phyloP scores from a whole-genome alignment of 2,797 vertebrate species.

The Cossypha heuglini region DNA sequence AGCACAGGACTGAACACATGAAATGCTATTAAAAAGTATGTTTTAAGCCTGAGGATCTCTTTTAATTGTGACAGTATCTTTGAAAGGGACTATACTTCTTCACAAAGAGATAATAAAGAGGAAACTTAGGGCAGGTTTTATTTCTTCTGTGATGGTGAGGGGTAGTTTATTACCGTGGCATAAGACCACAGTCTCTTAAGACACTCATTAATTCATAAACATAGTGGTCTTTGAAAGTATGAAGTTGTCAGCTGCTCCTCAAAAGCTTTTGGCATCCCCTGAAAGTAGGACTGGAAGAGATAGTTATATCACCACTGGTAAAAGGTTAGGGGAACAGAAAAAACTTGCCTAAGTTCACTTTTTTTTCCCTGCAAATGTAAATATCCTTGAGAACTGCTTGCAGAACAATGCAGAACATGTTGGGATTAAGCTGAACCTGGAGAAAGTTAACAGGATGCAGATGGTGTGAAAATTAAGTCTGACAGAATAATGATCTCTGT shows the following conservation, averaged over 20 bases:
- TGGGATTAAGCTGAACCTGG: neutral
- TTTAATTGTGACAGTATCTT: neutral
- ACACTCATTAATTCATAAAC: neutral
- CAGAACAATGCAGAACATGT: neutral
- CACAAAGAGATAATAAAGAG: neutral
- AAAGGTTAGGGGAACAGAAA: neutral
- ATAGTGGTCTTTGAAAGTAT: neutral
- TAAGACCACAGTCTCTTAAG: neutral
- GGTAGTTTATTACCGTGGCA: neutral
- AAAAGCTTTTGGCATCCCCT: neutral
- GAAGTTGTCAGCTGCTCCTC: neutral
- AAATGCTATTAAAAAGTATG: neutral
- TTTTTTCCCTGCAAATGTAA: neutral
- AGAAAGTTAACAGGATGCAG: conserved; percentile 60
- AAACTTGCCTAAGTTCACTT: neutral
- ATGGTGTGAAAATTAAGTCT: conserved; percentile 37
- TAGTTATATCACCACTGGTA: neutral
- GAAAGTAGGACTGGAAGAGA: neutral
- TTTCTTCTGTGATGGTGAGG: neutral
- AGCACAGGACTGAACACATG: neutral
- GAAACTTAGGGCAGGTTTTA: neutral
- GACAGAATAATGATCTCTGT: neutral
- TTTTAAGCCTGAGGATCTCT: neutral
- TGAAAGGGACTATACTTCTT: neutral
- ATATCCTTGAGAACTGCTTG: neutral